These are phyloP conservation scores for Cryptus viduatorius DNA, from an alignment of 2,888 invertebrate genomes.

Conservation along the genomic window DNA sequence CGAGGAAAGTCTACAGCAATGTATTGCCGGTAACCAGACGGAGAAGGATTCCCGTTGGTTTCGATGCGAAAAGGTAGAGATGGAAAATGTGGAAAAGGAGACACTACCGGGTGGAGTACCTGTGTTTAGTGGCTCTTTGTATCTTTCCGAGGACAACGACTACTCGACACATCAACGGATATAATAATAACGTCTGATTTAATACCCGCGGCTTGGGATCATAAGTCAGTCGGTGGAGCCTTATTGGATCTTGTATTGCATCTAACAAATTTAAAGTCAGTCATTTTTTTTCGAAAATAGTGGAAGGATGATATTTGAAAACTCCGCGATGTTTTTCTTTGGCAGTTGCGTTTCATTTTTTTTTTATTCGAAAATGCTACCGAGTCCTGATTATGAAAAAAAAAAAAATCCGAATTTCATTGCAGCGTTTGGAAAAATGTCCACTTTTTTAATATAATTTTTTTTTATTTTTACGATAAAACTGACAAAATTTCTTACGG, in stretches of 20 bases:
- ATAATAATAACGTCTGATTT: conserved; percentile 75
- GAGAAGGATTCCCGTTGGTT: not conserved
- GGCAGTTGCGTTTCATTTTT: too few relatives aligned
- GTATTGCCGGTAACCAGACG: not conserved
- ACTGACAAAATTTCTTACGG: too few relatives aligned
- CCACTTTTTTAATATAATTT: not conserved
- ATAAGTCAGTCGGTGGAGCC: conserved; percentile 16
- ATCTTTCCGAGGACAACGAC: conserved; percentile 1
- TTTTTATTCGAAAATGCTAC: too few relatives aligned
- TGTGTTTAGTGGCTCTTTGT: conserved; percentile 34
- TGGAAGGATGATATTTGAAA: too few relatives aligned
- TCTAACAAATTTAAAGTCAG: not conserved
- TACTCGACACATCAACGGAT: conserved; percentile 16
- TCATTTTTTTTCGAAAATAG: not conserved
- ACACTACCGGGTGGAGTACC: conserved; percentile 57
- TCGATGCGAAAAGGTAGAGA: conserved; percentile 21
- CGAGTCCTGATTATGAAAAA: not conserved
- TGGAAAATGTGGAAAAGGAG: conserved; percentile 15
- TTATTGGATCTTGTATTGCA: not conserved
- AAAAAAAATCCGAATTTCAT: not conserved
- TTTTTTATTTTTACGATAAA: not conserved
- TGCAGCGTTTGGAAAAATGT: not conserved
- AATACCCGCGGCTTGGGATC: conserved; percentile 67
- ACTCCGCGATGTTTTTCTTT: too few relatives aligned
- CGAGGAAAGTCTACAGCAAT: not conserved